Evolutionary conservation across 1,140 invertebrate genomes (phyloP).

Genomic region (Philopotamus ludificatus): DNA sequence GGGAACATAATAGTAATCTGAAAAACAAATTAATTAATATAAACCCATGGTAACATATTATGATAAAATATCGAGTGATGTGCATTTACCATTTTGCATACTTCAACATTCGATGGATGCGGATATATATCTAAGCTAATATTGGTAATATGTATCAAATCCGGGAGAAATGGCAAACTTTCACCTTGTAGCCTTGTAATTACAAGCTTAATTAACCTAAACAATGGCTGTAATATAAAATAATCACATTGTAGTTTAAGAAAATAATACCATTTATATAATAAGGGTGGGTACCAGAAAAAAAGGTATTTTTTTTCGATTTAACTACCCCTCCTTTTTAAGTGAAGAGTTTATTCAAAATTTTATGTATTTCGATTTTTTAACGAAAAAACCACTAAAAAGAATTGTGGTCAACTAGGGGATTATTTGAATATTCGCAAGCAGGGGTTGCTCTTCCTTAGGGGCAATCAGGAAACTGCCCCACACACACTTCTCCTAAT

Average conservation of each 20-base stretch:
- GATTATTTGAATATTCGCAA: no score
- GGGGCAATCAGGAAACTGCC: no score
- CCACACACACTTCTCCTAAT: no score
- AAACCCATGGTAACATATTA: not conserved
- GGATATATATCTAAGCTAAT: slow-evolving; percentile 34
- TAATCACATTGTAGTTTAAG: no score
- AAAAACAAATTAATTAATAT: slow-evolving; percentile 16
- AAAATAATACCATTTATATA: no score
- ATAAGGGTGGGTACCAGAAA: no score
- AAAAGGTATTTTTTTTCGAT: no score
- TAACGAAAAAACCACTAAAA: no score
- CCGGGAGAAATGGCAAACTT: slow-evolving; percentile 36
- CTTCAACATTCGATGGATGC: slow-evolving; percentile 31
- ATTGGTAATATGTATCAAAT: slow-evolving; percentile 28
- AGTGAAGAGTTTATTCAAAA: no score
- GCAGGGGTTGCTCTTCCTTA: no score
- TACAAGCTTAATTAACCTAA: slow-evolving; percentile 34
- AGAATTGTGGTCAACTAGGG: no score
- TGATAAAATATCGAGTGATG: slow-evolving; percentile 5
- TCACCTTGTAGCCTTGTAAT: slow-evolving; percentile 37
- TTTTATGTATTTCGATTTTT: not conserved
- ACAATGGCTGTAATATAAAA: slow-evolving; percentile 36
- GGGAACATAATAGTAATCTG: slow-evolving; percentile 39
- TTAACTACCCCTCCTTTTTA: no score
- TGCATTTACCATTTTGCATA: slow-evolving; percentile 36